Evolutionary conservation across 92 coral and sea anemone genomes (phyloP), one percentile per base, ranked within the genome.

Genomic region (Pocillopora meandrina): DNA sequence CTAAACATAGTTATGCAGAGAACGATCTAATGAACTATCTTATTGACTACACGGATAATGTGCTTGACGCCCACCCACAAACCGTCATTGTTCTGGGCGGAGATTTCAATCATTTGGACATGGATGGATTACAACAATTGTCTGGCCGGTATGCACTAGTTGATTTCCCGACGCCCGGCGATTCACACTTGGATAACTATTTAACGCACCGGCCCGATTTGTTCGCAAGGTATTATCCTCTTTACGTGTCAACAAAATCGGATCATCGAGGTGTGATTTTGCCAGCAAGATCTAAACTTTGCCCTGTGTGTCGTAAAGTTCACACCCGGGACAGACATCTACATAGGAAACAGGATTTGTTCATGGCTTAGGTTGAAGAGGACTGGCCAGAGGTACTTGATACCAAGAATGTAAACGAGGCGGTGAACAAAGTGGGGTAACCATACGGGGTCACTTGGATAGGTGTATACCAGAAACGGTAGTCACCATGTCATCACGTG

Each of bases 401-500:
- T 10, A 60, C 12, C 17, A 10, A 0, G 63, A 17, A 60, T 10
- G 63, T 60, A 60, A 60, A 10, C 63, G 26, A 23, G 26, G 26
- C 26, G 26, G 26, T 23, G 26, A 23, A 23, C 26, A 23, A 23
- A 23, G 26, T 23, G 26, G 0, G 26, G 26, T 23, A 23, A 23
- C 26, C 26, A 80, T 81, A 47, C 49, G 72, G 12, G 52, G 81
- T 21, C 80, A 80, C 65, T 60, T 86, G 61, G 76, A 80, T 64
- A 80, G 83, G 69, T 86, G 86, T 56, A 79, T 79, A 80, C 94
- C 91, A 15, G 34, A 78, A 2, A 79, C 76, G 77, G 80, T 80
- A 61, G 89, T 88, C 49, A 52, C 75, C 52, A 79, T 86, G 79
- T 84, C 89, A 33, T 84, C 26, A 23, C 26, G 26, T 23, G 26